Evolutionary conservation across 30 jellyfish, hydroid and myxozoan species (phyloP), one percentile per base, ranked within the genome.

Genomic region (Turritopsis rubra): DNA sequence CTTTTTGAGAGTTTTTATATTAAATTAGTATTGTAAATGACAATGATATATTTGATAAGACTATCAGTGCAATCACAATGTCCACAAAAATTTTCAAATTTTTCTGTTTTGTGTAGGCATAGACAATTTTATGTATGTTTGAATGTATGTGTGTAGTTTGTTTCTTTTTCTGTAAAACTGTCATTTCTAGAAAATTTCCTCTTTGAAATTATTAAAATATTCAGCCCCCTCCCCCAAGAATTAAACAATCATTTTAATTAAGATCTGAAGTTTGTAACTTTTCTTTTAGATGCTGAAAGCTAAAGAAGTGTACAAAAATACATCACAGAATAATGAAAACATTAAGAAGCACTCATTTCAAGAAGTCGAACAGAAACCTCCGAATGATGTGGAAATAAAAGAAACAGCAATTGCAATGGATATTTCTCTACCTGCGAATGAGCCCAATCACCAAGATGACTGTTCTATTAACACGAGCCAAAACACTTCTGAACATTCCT

Each of bases 221-320:
- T n/a, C n/a, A n/a, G n/a, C n/a, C n/a, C n/a, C n/a, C n/a, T n/a
- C n/a, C n/a, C n/a, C n/a, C n/a, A n/a, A n/a, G n/a, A n/a, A n/a
- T n/a, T n/a, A n/a, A n/a, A n/a, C n/a, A n/a, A n/a, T n/a, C n/a
- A n/a, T n/a, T n/a, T n/a, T n/a, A n/a, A n/a, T n/a, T n/a, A n/a
- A n/a, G n/a, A n/a, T n/a, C n/a, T n/a, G n/a, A n/a, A n/a, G n/a
- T n/a, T n/a, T n/a, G n/a, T n/a, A n/a, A n/a, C n/a, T n/a, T n/a
- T 82, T 73, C 52, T 84, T 88, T 66, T 75, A 93, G 99, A 88
- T 79, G 91, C 84, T 93, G 90, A 93, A 93, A 83, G 99, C 97
- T 72, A 85, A 86, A 86, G 99, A 93, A 66, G 86, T 91, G 28
- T 79, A 20, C 41, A 89, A 76, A 80, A 84, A 89, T 82, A 75